Evolutionary conservation across 1,140 invertebrate species (phyloP), one percentile per base, ranked within the genome.

Genomic region (Ceratosolen fusciceps): DNA sequence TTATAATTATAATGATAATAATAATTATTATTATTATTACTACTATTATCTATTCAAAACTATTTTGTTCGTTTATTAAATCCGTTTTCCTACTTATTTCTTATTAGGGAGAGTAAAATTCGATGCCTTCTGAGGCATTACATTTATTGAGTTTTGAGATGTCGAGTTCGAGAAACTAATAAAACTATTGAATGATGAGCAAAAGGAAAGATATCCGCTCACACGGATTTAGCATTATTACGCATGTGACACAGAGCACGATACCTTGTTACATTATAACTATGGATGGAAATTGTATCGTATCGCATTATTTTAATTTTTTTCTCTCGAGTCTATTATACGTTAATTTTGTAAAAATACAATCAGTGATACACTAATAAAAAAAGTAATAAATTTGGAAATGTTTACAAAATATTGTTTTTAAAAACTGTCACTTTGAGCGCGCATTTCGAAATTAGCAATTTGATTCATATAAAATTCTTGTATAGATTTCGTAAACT

Each of bases 401-500:
- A 74, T 10, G 31, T 58, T 56, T 54, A 10, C 21, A 74, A 74
- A 65, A 26, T 39, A 26, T 72, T n/a, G n/a, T n/a, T 19, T 78
- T 60, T 24, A 24, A 21, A 71, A 78, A 39, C 62, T 26, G 24
- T 54, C 54, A 52, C 62, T 37, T 52, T 54, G 14, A 56, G 9
- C 5, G 16, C 31, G 5, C 67, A 34, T 58, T 74, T 79, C 26
- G 2, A 24, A 54, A 70, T 21, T 62, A 60, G 56, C 12, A 71
- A 71, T 47, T 68, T 37, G 49, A 49, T 39, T 29, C 24, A 52
- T 58, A 79, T 43, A 3, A 74, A 70, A 68, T 80, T 75, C 54
- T 47, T 80, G 78, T 80, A 80, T 80, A 80, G 78, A 75, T 56
- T 75, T 68, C 73, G 78, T 80, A 67, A 80, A 37, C 49, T 80